These are phyloP conservation scores for Thamnaconus septentrionalis DNA, from an alignment of 2,113 vertebrate species.

Conservation along the genomic window DNA sequence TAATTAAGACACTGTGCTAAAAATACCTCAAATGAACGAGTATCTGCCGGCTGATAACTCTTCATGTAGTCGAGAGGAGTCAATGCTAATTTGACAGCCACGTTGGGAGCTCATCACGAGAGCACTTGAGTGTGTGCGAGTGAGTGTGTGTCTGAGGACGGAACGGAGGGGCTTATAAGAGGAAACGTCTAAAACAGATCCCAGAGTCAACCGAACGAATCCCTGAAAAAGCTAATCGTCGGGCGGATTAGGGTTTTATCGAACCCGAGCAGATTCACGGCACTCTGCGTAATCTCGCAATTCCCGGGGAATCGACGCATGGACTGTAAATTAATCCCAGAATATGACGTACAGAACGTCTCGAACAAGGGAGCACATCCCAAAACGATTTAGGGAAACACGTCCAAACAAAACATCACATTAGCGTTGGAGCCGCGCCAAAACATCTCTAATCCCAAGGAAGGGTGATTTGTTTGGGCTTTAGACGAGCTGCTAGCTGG, in stretches of 20 bases:
- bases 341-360: conserved; percentile 38
- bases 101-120: background rate
- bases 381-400: conserved; percentile 14
- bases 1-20: background rate
- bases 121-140: background rate
- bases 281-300: conserved; percentile 46
- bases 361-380: conserved; percentile 10
- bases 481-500: background rate
- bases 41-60: conserved; percentile 2
- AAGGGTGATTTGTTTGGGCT: conserved; percentile 12
- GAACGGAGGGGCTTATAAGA: background rate
- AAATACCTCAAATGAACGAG: conserved; percentile 3
- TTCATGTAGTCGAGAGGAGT: background rate
- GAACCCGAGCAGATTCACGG: conserved; percentile 47
- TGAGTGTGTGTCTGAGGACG: no score
- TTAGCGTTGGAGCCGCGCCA: conserved; percentile 7
- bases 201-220: conserved; percentile 44
- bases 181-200: conserved; percentile 25
- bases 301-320: conserved; percentile 54
- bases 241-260: conserved; percentile 62
- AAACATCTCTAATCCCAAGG: conserved; percentile 18
- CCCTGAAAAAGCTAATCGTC: conserved; percentile 40
- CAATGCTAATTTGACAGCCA: conserved; percentile 14
- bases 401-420: conserved; percentile 28
- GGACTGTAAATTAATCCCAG: conserved; percentile 55